Conservation (phyloP, 2,113 vertebrate species). For the Ammospiza nelsoni region DNA sequence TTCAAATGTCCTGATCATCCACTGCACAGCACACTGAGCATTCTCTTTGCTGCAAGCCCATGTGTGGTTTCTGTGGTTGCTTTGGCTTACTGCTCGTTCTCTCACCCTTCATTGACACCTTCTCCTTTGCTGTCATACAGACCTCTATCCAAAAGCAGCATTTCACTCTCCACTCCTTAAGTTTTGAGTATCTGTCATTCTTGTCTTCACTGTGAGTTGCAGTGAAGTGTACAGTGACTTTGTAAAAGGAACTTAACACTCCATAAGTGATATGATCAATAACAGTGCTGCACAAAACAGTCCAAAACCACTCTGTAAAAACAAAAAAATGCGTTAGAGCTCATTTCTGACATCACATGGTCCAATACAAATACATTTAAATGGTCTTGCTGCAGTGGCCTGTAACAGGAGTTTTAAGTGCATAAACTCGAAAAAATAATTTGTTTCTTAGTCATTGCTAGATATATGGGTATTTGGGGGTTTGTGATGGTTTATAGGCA, state of each 20-base stretch:
- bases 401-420: neutral
- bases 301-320: neutral
- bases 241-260: neutral
- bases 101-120: neutral
- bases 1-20: neutral
- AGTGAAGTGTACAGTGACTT: neutral
- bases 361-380: neutral
- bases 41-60: accelerated
- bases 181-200: neutral
- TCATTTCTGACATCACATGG: neutral
- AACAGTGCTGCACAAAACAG: neutral
- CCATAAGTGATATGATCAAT: neutral
- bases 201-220: neutral
- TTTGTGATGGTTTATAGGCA: neutral
- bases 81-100: neutral
- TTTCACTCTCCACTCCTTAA: neutral
- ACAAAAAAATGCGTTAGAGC: neutral
- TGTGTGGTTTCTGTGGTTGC: neutral
- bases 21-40: neutral
- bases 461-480: neutral
- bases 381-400: neutral
- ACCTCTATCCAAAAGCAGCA: neutral
- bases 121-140: neutral
- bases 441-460: neutral
- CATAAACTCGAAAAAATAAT: neutral